A percentile compares a stretch with the other conserved stretches of the same genome.
These are phyloP conservation scores for Semaprochilodus insignis DNA, from an alignment of 2,797 vertebrate genomes.

Conservation along the genomic window DNA sequence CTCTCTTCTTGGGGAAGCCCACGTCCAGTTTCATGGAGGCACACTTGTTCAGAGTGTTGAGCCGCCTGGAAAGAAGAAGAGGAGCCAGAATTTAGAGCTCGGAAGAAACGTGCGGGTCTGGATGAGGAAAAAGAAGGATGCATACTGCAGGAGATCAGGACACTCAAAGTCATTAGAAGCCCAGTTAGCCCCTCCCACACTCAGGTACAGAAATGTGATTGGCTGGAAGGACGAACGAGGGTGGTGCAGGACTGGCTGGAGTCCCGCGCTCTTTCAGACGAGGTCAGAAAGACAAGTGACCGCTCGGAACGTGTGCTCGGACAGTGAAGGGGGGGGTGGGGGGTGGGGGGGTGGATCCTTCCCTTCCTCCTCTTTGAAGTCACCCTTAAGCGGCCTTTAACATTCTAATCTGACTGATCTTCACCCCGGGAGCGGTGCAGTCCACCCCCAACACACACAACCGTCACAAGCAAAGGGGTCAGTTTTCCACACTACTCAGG, in stretches of 20 bases:
- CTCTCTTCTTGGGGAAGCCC: constrained; percentile 95
- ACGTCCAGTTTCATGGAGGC: constrained; percentile 99
- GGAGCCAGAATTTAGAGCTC: constrained; percentile 26
- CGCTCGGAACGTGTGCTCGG: not conserved
- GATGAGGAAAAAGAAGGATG: not conserved
- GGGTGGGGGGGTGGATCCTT: constrained; percentile 17
- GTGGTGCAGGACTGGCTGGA: constrained; percentile 13
- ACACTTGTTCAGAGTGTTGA: constrained; percentile 97
- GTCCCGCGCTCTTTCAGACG: constrained; percentile 45
- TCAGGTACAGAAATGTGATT: constrained; percentile 49
- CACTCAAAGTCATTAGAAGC: constrained; percentile 22
- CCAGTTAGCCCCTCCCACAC: constrained; percentile 21
- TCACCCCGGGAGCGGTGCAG: constrained; percentile 48
- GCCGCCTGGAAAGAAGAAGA: constrained; percentile 84
- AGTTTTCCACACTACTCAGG: not conserved
- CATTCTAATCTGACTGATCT: constrained; percentile 58
- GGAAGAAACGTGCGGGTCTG: constrained; percentile 1
- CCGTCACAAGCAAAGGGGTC: not conserved
- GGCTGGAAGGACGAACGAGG: constrained; percentile 28
- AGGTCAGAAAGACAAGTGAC: not conserved
- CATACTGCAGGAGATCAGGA: not conserved
- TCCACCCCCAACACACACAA: constrained; percentile 31
- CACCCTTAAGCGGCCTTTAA: constrained; percentile 43
- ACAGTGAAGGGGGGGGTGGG: constrained; percentile 5
- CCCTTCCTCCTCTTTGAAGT: constrained; percentile 53